phyloP scores from a whole-genome alignment of 2,113 vertebrate species.

The Tor tambroides region DNA sequence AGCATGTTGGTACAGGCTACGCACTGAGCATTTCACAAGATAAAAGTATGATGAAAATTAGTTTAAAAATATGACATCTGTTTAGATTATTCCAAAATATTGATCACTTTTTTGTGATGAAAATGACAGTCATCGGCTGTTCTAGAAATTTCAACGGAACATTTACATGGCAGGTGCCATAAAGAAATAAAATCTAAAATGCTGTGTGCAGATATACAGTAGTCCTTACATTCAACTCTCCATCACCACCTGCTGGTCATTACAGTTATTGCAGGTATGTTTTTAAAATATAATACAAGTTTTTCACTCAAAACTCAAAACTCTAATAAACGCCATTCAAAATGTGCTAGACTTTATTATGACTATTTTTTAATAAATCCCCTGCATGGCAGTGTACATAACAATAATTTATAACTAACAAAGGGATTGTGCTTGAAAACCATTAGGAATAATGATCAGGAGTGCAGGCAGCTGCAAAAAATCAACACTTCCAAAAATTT shows the following conservation, averaged over 20 bases:
- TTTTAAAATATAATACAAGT: background rate
- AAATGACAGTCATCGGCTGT: background rate
- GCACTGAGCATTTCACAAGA: background rate
- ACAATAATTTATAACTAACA: background rate
- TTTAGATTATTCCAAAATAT: background rate
- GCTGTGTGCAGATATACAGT: background rate
- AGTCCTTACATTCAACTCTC: background rate
- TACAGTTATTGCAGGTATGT: slow-evolving; percentile 3
- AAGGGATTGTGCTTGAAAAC: slow-evolving; percentile 13
- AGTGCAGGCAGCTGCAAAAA: slow-evolving; percentile 26
- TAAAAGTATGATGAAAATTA: too few species aligned
- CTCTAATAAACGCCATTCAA: background rate
- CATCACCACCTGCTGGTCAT: slow-evolving; percentile 16
- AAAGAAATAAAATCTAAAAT: background rate
- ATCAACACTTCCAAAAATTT: background rate
- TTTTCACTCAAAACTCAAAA: background rate
- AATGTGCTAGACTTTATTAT: background rate
- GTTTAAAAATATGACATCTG: background rate
- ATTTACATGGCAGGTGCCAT: slow-evolving; percentile 16
- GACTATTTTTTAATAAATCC: background rate
- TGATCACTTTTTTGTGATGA: background rate
- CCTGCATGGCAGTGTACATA: background rate
- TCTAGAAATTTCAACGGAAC: too few species aligned
- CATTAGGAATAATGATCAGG: background rate
- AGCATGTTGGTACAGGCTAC: background rate